phyloP scores from a whole-genome alignment of 2,113 vertebrate genomes.

The Saccopteryx bilineata region DNA sequence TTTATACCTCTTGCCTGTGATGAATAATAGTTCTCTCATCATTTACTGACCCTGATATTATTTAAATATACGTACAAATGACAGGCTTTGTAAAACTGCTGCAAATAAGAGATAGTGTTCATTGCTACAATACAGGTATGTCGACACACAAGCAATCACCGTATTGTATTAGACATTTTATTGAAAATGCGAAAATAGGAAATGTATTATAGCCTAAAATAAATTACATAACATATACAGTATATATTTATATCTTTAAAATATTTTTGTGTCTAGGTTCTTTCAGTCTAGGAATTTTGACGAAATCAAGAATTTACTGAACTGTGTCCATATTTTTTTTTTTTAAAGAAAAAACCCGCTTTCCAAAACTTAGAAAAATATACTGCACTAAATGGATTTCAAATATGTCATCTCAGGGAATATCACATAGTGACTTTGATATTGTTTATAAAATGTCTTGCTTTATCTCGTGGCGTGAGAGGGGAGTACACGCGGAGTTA shows the following conservation, averaged over 20 bases:
- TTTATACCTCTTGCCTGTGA: conserved; percentile 23
- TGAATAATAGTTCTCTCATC: conserved; percentile 35
- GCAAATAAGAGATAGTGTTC: conserved; percentile 60
- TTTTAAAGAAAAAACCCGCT: conserved; percentile 84
- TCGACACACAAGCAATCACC: conserved; percentile 67
- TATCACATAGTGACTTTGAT: conserved; percentile 75
- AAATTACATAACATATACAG: conserved; percentile 91
- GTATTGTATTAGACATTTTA: conserved; percentile 83
- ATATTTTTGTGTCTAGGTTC: conserved; percentile 85
- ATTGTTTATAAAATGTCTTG: conserved; percentile 81
- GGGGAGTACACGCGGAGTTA: conserved; percentile 63
- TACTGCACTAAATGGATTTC: conserved; percentile 86
- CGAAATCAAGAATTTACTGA: conserved; percentile 87
- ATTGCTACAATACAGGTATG: conserved; percentile 68
- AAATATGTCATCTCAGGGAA: conserved; percentile 81
- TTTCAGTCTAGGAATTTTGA: conserved; percentile 85
- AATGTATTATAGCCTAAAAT: conserved; percentile 89
- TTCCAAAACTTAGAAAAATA: conserved; percentile 91
- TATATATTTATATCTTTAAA: conserved; percentile 89
- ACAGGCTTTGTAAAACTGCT: conserved; percentile 71
- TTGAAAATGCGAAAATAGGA: conserved; percentile 89
- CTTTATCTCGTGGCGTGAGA: conserved; percentile 50
- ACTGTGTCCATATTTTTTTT: conserved; percentile 81
- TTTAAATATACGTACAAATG: conserved; percentile 13
- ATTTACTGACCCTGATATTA: conserved; percentile 51